A percentile compares a stretch with the other conserved stretches of the same genome.
These are phyloP conservation scores for Lepetodrilus schrolli DNA, from an alignment of 2,888 invertebrate genomes.

Conservation along the genomic window DNA sequence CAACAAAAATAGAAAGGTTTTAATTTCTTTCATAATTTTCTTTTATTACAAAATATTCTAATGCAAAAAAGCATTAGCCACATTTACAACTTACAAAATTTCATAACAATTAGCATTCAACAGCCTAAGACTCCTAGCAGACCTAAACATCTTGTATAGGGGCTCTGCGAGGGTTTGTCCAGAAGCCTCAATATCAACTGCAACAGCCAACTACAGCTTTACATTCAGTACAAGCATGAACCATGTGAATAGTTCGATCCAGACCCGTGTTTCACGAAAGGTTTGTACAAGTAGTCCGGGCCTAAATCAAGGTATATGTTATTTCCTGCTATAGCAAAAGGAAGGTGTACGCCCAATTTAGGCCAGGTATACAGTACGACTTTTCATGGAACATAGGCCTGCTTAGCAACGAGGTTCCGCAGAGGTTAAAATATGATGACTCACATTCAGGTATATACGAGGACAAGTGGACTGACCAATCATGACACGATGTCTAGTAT, in stretches of 20 bases:
- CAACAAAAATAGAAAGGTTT: neutral
- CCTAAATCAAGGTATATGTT: too few relatives aligned
- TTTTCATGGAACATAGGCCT: too few relatives aligned
- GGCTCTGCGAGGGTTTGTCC: slow-evolving; percentile 12
- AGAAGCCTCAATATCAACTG: slow-evolving; percentile 19
- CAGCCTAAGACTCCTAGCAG: slow-evolving; percentile 27
- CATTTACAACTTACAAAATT: slow-evolving; percentile 38
- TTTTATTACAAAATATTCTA: slow-evolving; percentile 41
- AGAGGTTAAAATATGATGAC: too few relatives aligned
- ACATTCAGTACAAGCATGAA: neutral
- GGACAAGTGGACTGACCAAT: too few relatives aligned
- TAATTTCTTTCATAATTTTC: neutral
- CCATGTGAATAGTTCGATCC: too few relatives aligned
- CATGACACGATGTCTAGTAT: too few relatives aligned
- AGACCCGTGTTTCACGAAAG: too few relatives aligned
- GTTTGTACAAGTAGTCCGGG: too few relatives aligned
- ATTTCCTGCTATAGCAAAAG: neutral
- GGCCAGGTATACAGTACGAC: too few relatives aligned
- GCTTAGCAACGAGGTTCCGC: too few relatives aligned
- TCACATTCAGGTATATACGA: too few relatives aligned
- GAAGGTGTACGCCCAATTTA: too few relatives aligned
- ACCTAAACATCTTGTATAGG: slow-evolving; percentile 18
- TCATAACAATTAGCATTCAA: slow-evolving; percentile 35
- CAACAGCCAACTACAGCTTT: neutral
- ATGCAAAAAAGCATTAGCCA: slow-evolving; percentile 34